A percentile compares a stretch with the other conserved stretches of the same genome.
Conservation (phyloP, 2,888 invertebrate genomes). For the Morpho helenor region DNA sequence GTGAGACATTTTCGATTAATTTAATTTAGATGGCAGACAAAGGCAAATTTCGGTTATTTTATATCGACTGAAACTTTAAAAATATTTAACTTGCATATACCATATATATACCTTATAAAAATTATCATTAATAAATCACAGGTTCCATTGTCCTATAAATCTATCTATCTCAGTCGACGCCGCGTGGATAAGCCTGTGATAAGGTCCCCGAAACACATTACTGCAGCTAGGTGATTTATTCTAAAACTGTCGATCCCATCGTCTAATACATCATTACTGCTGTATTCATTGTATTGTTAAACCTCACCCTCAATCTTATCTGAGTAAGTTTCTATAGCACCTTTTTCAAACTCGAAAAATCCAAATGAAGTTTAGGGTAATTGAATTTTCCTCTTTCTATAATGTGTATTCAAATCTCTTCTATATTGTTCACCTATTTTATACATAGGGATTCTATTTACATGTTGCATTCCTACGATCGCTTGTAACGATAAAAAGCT, state of each 20-base stretch:
- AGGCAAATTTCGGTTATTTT: too few species aligned
- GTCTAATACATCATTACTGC: slow-evolving; percentile 49
- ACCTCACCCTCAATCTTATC: slow-evolving; percentile 32
- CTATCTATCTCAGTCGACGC: neutral
- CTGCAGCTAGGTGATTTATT: slow-evolving; percentile 10
- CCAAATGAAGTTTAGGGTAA: slow-evolving; percentile 8
- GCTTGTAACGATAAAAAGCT: slow-evolving; percentile 9
- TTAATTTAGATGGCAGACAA: too few species aligned
- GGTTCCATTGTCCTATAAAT: neutral
- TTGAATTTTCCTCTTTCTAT: slow-evolving; percentile 13
- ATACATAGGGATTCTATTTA: neutral
- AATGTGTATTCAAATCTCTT: slow-evolving; percentile 5
- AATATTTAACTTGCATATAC: too few species aligned
- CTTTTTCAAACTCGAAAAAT: slow-evolving; percentile 15
- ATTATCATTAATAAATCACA: neutral
- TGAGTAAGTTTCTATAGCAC: slow-evolving; percentile 15
- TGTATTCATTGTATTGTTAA: slow-evolving; percentile 41
- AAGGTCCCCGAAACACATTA: slow-evolving; percentile 3
- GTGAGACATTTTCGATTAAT: too few species aligned
- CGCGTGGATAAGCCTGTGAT: slow-evolving; percentile 1
- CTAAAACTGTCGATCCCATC: slow-evolving; percentile 37
- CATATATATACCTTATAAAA: neutral
- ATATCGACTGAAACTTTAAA: too few species aligned
- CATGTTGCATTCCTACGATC: slow-evolving; percentile 5
- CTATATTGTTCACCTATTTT: neutral